Conservation (phyloP, 2,797 vertebrate genomes). For the Acipenser ruthenus region DNA sequence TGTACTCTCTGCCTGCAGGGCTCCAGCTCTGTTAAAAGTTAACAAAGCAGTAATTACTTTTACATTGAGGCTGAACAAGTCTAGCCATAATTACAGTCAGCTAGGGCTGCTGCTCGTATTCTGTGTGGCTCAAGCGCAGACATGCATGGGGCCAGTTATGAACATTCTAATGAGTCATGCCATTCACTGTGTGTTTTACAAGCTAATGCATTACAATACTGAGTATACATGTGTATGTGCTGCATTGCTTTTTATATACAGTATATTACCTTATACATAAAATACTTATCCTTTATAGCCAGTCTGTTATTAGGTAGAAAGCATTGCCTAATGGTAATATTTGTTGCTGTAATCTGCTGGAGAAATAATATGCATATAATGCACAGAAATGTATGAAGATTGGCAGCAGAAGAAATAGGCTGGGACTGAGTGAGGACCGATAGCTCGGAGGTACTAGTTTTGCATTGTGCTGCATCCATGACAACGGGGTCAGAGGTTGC, state of each 20-base stretch:
- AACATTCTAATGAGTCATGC: conserved; percentile 1
- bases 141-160: not conserved
- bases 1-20: not conserved
- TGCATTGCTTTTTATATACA: no score
- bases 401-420: conserved; percentile 36
- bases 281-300: no score
- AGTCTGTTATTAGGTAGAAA: no score
- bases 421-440: conserved; percentile 44
- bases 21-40: conserved; percentile 4
- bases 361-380: no score
- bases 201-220: not conserved
- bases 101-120: not conserved
- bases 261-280: no score
- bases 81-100: not conserved
- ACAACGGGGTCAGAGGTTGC: conserved; percentile 65
- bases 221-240: no score
- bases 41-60: conserved; percentile 3
- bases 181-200: not conserved
- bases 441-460: conserved; percentile 39
- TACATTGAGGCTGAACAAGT: not conserved
- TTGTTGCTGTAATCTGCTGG: no score
- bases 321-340: no score
- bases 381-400: conserved; percentile 27
- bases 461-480: conserved; percentile 64
- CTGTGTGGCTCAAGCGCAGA: not conserved